Evolutionary conservation across 2,888 invertebrate species (phyloP), one percentile per base, ranked within the genome.

Genomic region (Amblyteles armatorius): DNA sequence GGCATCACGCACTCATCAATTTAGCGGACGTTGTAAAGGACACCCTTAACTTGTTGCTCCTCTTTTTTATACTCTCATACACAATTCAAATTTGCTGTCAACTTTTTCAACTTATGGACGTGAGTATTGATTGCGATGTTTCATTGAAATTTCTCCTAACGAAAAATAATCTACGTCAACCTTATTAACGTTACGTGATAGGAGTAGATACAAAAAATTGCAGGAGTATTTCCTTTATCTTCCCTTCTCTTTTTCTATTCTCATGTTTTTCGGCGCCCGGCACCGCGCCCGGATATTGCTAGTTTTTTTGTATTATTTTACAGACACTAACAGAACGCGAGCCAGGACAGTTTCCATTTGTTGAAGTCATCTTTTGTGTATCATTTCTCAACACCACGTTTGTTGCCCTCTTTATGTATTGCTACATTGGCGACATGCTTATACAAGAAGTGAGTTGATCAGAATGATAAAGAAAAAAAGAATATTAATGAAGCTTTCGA

Each of bases 341-440:
- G 52, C 4, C 29, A 11, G 29, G 52, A 55, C 1, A 16, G 3
- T 48, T 48, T 16, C 44, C 44, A 48, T 48, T 48, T 16, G 16
- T 16, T 4, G 44, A 48, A 48, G 44, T 48, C 16, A 48, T 48
- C 44, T 48, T 48, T 48, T 48, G 44, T 48, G 1, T 57, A 13
- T 52, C 26, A 33, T 71, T 26, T 33, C 52, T 71, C 55, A 40
- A 40, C 40, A 40, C 40, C 40, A 40, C 40, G 11, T 40, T 40
- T 40, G 40, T 40, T 40, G 57, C 76, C 63, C 57, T 87, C 33
- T 87, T 85, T 9, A 52, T 85, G 2, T 86, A 85, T 55, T 87
- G 87, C 55, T 87, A 73, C 71, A 57, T 85, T 13, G 86, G 84
- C 19, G 87, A 87, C 57, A 57, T 65, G 22, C 84, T 86, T 16